Evolutionary conservation across 2,797 vertebrate species (phyloP).

Genomic region (Pantherophis alleghaniensis): DNA sequence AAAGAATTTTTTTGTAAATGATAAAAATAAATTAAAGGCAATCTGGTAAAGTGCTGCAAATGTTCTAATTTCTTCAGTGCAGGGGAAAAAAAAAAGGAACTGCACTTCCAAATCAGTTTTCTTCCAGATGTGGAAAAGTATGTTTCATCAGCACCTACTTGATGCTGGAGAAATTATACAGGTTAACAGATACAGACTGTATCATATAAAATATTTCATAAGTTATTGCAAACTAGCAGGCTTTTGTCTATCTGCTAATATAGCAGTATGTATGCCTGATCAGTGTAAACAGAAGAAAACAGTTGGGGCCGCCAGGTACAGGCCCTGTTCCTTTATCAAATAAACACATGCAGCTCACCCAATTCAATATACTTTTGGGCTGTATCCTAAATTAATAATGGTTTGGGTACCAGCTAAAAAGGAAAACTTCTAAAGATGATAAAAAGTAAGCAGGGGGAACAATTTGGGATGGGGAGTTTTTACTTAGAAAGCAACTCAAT

Average conservation of each 20-base stretch:
- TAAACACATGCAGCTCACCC: neutral
- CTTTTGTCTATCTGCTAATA: neutral
- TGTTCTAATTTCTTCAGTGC: neutral
- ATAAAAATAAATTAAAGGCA: neutral
- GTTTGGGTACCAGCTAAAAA: neutral
- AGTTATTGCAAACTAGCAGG: neutral
- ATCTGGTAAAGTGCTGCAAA: neutral
- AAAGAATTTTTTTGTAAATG: neutral
- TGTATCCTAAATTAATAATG: neutral
- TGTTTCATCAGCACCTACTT: neutral
- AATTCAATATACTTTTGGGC: neutral
- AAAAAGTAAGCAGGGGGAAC: neutral
- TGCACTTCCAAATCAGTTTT: neutral
- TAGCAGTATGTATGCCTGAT: neutral
- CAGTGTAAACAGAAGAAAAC: neutral
- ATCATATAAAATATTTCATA: neutral
- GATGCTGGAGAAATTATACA: neutral
- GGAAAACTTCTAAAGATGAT: neutral
- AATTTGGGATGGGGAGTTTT: neutral
- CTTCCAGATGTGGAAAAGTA: neutral
- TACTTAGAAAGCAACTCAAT: slow-evolving; percentile 17
- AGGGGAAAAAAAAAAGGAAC: neutral
- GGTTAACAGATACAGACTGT: neutral
- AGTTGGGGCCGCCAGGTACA: neutral
- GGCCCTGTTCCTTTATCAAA: neutral